A percentile compares a stretch with the other conserved stretches of the same genome.
phyloP scores from a whole-genome alignment of 2,797 vertebrate genomes.

The Thripadectes ignobilis region DNA sequence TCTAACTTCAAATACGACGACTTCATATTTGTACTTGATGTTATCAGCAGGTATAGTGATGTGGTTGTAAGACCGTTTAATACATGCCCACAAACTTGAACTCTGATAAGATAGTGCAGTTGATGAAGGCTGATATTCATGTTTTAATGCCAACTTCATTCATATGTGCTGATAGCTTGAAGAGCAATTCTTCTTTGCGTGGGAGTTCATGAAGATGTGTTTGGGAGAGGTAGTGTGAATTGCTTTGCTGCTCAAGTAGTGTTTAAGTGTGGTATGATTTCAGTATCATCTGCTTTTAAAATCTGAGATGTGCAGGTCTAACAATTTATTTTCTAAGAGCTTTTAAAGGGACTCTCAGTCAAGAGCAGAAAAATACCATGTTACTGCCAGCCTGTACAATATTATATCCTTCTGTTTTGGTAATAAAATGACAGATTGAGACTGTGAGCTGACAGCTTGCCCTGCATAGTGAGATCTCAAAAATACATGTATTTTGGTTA shows the following conservation, averaged over 20 bases:
- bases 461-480: not conserved
- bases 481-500: not conserved
- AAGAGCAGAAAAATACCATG: not conserved
- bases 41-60: constrained; percentile 91
- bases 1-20: constrained; percentile 99
- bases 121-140: not conserved
- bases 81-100: not conserved
- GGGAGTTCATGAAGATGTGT: not conserved
- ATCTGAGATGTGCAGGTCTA: not conserved
- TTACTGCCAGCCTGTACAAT: not conserved
- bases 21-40: constrained; percentile 97
- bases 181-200: not conserved
- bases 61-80: not conserved
- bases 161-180: not conserved
- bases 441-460: not conserved
- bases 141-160: not conserved
- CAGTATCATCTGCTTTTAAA: not conserved
- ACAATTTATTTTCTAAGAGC: not conserved
- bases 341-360: not conserved
- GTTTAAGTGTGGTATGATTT: not conserved
- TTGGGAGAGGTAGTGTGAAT: not conserved
- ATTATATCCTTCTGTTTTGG: not conserved
- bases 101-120: not conserved
- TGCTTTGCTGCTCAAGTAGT: not conserved
- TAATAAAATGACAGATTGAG: not conserved